Percentiles rank a stretch among this genome's conserved stretches.
phyloP scores from a whole-genome alignment of 2,113 vertebrate genomes.

The Cavia aperea region DNA sequence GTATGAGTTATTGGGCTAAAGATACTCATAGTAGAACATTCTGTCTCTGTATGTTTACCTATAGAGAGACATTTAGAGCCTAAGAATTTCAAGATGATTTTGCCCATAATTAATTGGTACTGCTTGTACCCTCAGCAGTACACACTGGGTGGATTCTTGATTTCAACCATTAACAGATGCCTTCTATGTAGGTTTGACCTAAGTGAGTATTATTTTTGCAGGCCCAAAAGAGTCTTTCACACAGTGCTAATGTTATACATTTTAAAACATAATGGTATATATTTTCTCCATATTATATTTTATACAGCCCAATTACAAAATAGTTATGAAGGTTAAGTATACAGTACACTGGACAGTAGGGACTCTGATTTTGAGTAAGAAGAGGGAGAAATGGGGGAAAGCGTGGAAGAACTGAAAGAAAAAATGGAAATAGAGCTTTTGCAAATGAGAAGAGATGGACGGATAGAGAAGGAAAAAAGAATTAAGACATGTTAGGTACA shows the following conservation, averaged over 20 bases:
- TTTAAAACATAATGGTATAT: not conserved
- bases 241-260: not conserved
- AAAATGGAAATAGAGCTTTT: not conserved
- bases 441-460: not conserved
- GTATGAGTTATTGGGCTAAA: not conserved
- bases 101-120: not conserved
- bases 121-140: not conserved
- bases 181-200: not conserved
- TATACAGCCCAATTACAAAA: not conserved
- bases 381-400: not conserved
- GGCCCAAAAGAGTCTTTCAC: not conserved
- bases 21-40: not conserved
- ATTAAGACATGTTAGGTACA: not conserved
- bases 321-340: not conserved
- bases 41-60: not conserved
- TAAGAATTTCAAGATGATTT: not conserved
- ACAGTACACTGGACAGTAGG: not conserved
- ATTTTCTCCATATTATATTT: not conserved
- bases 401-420: not conserved
- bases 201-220: not conserved
- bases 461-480: not conserved
- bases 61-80: not conserved
- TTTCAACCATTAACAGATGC: not conserved
- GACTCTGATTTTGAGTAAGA: not conserved
- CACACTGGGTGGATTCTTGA: not conserved